Conservation (phyloP, 1,140 invertebrate genomes). For the Achatina immaculata region DNA sequence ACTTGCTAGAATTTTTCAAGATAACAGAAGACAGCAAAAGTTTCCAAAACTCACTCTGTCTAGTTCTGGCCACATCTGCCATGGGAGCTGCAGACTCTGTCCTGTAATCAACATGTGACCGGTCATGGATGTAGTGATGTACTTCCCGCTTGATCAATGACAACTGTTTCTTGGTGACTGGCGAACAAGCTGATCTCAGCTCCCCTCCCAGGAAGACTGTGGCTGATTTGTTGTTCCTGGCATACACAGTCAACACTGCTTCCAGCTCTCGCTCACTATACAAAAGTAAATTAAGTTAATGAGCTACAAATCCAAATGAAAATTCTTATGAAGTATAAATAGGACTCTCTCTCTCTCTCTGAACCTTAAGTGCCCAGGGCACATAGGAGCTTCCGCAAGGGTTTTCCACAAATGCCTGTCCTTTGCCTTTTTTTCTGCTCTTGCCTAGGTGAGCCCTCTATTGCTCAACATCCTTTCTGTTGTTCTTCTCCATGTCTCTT, state of each 20-base stretch:
- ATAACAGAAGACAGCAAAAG: too few relatives aligned
- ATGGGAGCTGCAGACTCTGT: neutral
- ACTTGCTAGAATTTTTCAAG: too few relatives aligned
- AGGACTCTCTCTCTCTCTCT: too few relatives aligned
- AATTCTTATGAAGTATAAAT: too few relatives aligned
- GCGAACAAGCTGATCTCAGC: constrained; percentile 37
- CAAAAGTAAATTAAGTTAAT: constrained; percentile 41
- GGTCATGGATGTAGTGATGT: constrained; percentile 25
- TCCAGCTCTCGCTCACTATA: constrained; percentile 77
- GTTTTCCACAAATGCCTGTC: too few relatives aligned
- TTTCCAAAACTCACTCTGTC: neutral
- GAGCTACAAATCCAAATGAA: too few relatives aligned
- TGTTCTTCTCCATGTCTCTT: too few relatives aligned
- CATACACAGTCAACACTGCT: constrained; percentile 77
- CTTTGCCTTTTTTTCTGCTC: too few relatives aligned
- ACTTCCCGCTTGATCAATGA: constrained; percentile 23
- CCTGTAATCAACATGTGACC: neutral
- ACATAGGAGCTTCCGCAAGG: too few relatives aligned
- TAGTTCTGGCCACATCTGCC: neutral
- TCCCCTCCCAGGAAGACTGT: constrained; percentile 76
- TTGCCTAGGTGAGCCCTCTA: too few relatives aligned
- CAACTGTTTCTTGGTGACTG: neutral
- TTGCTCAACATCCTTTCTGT: too few relatives aligned
- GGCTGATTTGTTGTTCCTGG: constrained; percentile 77
- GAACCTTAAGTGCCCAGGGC: too few relatives aligned